phyloP scores from a whole-genome alignment of 2,797 vertebrate species.

The Crypturellus tataupa region DNA sequence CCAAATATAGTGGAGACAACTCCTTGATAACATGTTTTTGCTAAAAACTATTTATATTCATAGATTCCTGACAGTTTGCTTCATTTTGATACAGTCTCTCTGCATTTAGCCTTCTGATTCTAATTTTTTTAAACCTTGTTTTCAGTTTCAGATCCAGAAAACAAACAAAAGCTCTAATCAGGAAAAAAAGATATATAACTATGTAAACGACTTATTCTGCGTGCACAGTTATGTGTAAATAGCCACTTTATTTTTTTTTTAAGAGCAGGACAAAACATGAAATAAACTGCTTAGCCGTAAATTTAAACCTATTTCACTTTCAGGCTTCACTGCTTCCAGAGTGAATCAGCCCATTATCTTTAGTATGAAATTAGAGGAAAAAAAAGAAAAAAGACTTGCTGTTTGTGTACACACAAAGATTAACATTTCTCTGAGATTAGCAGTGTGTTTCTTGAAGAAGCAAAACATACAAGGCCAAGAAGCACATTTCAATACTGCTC shows the following conservation, averaged over 20 bases:
- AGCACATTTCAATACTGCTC: slow-evolving; percentile 40
- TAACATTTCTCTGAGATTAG: slow-evolving; percentile 47
- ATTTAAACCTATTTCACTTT: slow-evolving; percentile 77
- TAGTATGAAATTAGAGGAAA: slow-evolving; percentile 63
- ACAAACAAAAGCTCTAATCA: slow-evolving; percentile 49
- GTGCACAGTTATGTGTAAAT: slow-evolving; percentile 72
- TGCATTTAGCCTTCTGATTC: slow-evolving; percentile 65
- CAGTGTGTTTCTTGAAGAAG: slow-evolving; percentile 7
- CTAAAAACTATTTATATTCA: slow-evolving; percentile 83
- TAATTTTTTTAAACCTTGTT: slow-evolving; percentile 34
- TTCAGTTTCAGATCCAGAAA: slow-evolving; percentile 48
- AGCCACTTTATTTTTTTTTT: slow-evolving; percentile 66
- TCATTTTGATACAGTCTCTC: slow-evolving; percentile 71
- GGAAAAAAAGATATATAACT: slow-evolving; percentile 47
- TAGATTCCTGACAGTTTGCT: slow-evolving; percentile 80
- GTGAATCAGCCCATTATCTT: slow-evolving; percentile 74
- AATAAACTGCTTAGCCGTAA: slow-evolving; percentile 64
- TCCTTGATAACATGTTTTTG: slow-evolving; percentile 79
- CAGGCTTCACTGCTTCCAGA: slow-evolving; percentile 58
- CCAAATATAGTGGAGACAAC: slow-evolving; percentile 80
- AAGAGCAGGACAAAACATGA: slow-evolving; percentile 70
- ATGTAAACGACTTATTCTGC: slow-evolving; percentile 11
- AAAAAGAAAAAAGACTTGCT: slow-evolving; percentile 33
- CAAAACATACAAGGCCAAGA: slow-evolving; percentile 6
- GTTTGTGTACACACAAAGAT: slow-evolving; percentile 36